phyloP scores from a whole-genome alignment of 1,140 invertebrate genomes.

The Asobara japonica region DNA sequence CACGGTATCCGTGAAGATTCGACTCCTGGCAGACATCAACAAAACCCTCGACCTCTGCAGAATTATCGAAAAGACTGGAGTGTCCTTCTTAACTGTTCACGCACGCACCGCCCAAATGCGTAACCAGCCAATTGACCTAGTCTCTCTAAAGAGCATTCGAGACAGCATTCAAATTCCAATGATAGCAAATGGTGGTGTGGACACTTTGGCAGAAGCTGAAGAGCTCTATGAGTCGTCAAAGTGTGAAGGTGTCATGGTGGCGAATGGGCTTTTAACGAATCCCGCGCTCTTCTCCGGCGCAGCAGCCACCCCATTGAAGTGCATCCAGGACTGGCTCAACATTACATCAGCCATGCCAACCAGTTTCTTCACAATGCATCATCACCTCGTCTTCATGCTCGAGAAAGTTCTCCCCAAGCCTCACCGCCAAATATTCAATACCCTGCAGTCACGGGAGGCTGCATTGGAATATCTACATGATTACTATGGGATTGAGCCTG shows the following conservation, averaged over 20 bases:
- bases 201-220: slow-evolving; percentile 75
- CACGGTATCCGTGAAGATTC: slow-evolving; percentile 92
- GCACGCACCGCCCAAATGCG: slow-evolving; percentile 87
- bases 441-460: slow-evolving; percentile 73
- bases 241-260: slow-evolving; percentile 89
- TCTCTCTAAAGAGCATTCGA: slow-evolving; percentile 78
- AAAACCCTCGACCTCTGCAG: slow-evolving; percentile 80
- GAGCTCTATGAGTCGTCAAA: slow-evolving; percentile 73
- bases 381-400: slow-evolving; percentile 94
- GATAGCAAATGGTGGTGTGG: slow-evolving; percentile 92
- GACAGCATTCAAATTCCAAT: slow-evolving; percentile 81
- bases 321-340: slow-evolving; percentile 88
- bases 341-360: slow-evolving; percentile 67
- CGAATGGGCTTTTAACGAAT: slow-evolving; percentile 89
- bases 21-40: slow-evolving; percentile 73
- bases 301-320: slow-evolving; percentile 75
- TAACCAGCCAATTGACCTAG: slow-evolving; percentile 80
- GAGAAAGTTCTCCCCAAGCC: slow-evolving; percentile 79
- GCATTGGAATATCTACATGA: slow-evolving; percentile 78
- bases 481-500: slow-evolving; percentile 65
- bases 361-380: slow-evolving; percentile 86
- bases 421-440: slow-evolving; percentile 82
- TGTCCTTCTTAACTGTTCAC: slow-evolving; percentile 90
- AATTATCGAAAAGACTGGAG: slow-evolving; percentile 84
- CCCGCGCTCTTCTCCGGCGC: slow-evolving; percentile 86